Evolutionary conservation across 1,140 invertebrate species (phyloP).

Genomic region (Pseudomyrmex cubaensis): DNA sequence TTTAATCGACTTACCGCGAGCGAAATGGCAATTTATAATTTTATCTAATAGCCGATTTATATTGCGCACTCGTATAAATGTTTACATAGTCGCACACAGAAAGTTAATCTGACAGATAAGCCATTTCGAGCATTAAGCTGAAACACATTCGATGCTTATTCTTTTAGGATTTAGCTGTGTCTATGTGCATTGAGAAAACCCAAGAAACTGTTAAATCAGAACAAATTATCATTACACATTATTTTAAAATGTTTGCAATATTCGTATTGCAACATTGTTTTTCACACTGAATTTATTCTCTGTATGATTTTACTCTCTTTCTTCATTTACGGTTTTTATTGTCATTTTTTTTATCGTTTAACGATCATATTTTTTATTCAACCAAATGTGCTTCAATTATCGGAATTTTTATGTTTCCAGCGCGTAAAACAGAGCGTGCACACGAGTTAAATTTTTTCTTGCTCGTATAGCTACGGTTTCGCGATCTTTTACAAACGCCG

Average conservation of each 20-base stretch:
- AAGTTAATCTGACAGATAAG: constrained; percentile 16
- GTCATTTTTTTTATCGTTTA: not conserved
- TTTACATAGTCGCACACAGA: not conserved
- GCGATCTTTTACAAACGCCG: constrained; percentile 5
- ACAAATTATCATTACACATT: not conserved
- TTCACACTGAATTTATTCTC: not conserved
- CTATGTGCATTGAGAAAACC: not conserved
- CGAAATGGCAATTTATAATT: constrained; percentile 18
- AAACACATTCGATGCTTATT: not conserved
- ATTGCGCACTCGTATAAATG: not conserved
- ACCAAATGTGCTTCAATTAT: too few species aligned
- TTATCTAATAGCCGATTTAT: constrained; percentile 38
- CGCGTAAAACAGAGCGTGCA: too few species aligned
- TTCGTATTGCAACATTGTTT: constrained; percentile 10
- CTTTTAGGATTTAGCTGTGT: not conserved
- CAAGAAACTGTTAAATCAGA: constrained; percentile 23
- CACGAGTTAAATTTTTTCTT: too few species aligned
- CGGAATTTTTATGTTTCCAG: too few species aligned
- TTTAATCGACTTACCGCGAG: constrained; percentile 28
- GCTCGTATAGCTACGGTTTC: constrained; percentile 36
- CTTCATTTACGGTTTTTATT: not conserved
- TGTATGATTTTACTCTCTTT: not conserved
- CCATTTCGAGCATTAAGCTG: not conserved
- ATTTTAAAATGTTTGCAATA: constrained; percentile 11
- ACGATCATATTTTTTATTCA: not conserved